Evolutionary conservation across 2,797 vertebrate genomes (phyloP), one percentile per base, ranked within the genome.

Genomic region (Mastacembelus armatus): DNA sequence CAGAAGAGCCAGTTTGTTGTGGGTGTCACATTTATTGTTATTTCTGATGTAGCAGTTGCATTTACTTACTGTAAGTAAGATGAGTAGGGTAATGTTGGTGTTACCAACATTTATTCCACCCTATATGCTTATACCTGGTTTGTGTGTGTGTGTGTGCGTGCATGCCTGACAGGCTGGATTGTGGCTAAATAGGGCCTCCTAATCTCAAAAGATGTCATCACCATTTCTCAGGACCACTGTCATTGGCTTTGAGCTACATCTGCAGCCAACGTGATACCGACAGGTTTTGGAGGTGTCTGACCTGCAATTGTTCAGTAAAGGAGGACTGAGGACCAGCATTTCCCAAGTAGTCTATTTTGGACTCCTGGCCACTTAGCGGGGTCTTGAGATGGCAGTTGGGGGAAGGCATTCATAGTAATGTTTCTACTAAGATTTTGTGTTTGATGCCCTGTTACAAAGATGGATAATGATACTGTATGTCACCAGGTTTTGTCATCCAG

Each of bases 151-250:
- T 50, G 33, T 40, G n/a, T 36, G 10, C 50, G 14, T 67, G 59
- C 35, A 49, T 47, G 36, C 54, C n/a, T 57, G 49, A 54, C 39
- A 71, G 68, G 52, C 24, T 63, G 68, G 54, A 86, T 73, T 78
- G 77, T 45, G 58, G 69, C 86, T 88, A 90, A 89, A 88, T 80
- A 64, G 71, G 55, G 86, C 21, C 29, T 52, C 56, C 67, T 90
- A 90, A 92, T 91, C 90, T 86, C 60, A 69, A 49, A 69, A 68
- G 68, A 82, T 87, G 85, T 89, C 89, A 89, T 77, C 86, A 33
- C 64, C 58, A 49, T 84, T 82, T 83, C 55, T 77, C 47, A n/a
- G 67, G 63, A 43, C 74, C 33, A 39, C 63, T 47, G 71, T 68
- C 59, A 47, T 33, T 71, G 59, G 70, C 80, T 83, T 65, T 76